Percentiles rank a stretch among this genome's conserved stretches.
Conservation (phyloP, 2,797 vertebrate genomes). For the Melanotaenia pygmaea region DNA sequence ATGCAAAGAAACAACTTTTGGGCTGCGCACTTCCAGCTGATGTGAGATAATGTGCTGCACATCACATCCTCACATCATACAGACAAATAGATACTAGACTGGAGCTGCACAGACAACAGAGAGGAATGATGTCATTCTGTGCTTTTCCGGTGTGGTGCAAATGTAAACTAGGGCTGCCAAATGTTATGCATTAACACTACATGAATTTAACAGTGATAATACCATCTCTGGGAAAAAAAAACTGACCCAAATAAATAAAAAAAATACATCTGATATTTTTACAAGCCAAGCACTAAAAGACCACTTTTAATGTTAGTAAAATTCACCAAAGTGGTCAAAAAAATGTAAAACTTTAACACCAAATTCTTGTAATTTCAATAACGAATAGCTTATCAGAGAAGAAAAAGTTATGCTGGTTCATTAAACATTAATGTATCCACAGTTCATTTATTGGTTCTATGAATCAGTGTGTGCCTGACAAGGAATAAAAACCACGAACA, state of each 20-base stretch:
- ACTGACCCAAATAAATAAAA: no score
- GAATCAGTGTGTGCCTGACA: slow-evolving; percentile 19
- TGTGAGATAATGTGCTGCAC: slow-evolving; percentile 85
- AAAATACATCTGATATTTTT: not conserved
- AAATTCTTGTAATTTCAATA: not conserved
- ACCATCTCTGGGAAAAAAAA: not conserved
- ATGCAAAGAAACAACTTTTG: slow-evolving; percentile 81
- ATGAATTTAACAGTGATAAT: not conserved
- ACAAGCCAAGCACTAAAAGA: not conserved
- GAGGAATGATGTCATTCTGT: slow-evolving; percentile 61
- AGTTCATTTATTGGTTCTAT: slow-evolving; percentile 7
- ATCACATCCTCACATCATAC: slow-evolving; percentile 90
- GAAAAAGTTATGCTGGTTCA: slow-evolving; percentile 16
- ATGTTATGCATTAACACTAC: slow-evolving; percentile 36
- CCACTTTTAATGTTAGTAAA: slow-evolving; percentile 9
- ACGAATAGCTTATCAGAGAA: slow-evolving; percentile 13
- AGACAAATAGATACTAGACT: slow-evolving; percentile 50
- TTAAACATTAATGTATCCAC: slow-evolving; percentile 15
- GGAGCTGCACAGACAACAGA: slow-evolving; percentile 69
- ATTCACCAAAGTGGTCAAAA: not conserved
- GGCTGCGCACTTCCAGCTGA: slow-evolving; percentile 88
- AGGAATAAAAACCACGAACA: slow-evolving; percentile 31
- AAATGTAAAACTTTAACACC: slow-evolving; percentile 8
- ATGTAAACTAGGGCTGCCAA: slow-evolving; percentile 58
- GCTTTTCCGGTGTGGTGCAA: slow-evolving; percentile 74